Conservation (phyloP, 2,888 invertebrate genomes). For the Sceliomorpha sp. region DNA sequence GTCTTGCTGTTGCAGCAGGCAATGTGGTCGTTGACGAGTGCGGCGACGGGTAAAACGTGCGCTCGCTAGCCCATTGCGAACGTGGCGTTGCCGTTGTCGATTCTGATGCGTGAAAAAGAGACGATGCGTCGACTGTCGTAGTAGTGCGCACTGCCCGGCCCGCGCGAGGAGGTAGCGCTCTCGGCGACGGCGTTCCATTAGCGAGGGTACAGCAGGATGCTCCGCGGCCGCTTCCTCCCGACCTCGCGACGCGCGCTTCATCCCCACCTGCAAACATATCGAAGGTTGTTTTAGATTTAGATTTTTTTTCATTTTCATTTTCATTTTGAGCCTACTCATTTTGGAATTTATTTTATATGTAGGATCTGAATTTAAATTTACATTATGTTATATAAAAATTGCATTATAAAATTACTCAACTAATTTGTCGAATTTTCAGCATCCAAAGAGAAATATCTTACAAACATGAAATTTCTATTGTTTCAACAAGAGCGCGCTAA, state of each 20-base stretch:
- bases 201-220: conserved; percentile 75
- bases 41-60: conserved; percentile 59
- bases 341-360: too few species aligned
- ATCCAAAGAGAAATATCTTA: too few species aligned
- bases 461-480: background rate
- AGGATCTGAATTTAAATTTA: too few species aligned
- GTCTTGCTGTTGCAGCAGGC: conserved; percentile 27
- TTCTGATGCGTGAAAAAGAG: conserved; percentile 54
- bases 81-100: conserved; percentile 45
- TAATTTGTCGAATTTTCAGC: too few species aligned
- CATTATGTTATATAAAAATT: background rate
- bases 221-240: conserved; percentile 80
- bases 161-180: conserved; percentile 77
- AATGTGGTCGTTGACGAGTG: conserved; percentile 55
- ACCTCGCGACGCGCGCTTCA: conserved; percentile 80
- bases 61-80: conserved; percentile 66
- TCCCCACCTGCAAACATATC: conserved; percentile 75
- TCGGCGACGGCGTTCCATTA: conserved; percentile 78
- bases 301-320: too few species aligned
- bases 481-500: background rate
- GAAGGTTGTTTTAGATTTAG: background rate
- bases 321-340: too few species aligned
- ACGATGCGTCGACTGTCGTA: conserved; percentile 63
- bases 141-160: conserved; percentile 75
- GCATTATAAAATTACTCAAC: background rate